These are phyloP conservation scores for Acleris sparsana DNA, from an alignment of 2,888 invertebrate species.

Conservation along the genomic window DNA sequence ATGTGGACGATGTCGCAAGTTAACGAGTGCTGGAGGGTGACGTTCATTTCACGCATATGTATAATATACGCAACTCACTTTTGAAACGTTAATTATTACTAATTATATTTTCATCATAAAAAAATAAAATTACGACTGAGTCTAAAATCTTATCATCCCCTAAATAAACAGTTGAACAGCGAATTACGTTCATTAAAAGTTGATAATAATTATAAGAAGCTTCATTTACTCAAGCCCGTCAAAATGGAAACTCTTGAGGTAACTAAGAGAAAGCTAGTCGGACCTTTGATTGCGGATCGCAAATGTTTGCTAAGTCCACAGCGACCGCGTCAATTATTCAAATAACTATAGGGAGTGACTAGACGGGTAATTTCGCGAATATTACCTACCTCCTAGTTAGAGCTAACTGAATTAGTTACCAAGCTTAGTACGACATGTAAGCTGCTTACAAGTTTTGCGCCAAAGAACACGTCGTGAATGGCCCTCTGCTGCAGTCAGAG, in stretches of 20 bases:
- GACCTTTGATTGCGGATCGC: slow-evolving; percentile 77
- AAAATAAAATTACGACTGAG: too few relatives aligned
- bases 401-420: slow-evolving; percentile 45
- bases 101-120: too few relatives aligned
- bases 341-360: slow-evolving; percentile 68
- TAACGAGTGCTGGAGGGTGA: slow-evolving; percentile 23
- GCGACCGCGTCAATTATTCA: slow-evolving; percentile 77
- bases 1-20: slow-evolving; percentile 13
- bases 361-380: slow-evolving; percentile 73
- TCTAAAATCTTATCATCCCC: background rate
- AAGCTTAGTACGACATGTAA: slow-evolving; percentile 64
- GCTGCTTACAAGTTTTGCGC: slow-evolving; percentile 74
- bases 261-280: slow-evolving; percentile 56
- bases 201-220: slow-evolving; percentile 14
- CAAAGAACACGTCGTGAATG: slow-evolving; percentile 66
- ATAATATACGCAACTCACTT: background rate
- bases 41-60: slow-evolving; percentile 15
- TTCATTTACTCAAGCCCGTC: slow-evolving; percentile 17
- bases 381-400: slow-evolving; percentile 49
- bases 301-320: slow-evolving; percentile 76
- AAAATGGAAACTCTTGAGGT: slow-evolving; percentile 35
- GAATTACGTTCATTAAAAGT: slow-evolving; percentile 21
- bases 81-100: background rate
- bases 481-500: slow-evolving; percentile 42
- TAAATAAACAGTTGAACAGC: background rate